Base-by-base conservation (phyloP, 2,113 vertebrate genomes). In the Cricetomys ansorgei region DNA sequence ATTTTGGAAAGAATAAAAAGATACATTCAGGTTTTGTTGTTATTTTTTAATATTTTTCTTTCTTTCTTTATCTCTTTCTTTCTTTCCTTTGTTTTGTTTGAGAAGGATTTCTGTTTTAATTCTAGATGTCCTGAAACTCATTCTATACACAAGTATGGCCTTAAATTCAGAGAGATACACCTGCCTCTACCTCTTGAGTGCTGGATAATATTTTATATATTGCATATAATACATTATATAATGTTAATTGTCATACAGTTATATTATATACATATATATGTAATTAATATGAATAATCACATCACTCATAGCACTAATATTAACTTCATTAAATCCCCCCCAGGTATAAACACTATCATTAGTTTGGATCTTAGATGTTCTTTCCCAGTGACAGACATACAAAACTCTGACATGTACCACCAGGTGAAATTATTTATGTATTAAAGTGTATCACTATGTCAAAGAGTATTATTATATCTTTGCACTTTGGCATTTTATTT, bases 401-500 rank as follows among this genome's bases (percentile, higher is more conserved):
- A 85, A 64, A 88, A 11, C 8, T 16, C 11, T 95, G 43, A 48
- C 19, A 75, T 93, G 37, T 81, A 4, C 16, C 40, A 10, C 79
- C n/a, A 57, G 64, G 50, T 5, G 0, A 7, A 94, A 79, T 25
- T 50, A 92, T 73, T 94, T 75, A 75, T 57, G 6, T 81, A 57
- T 75, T 79, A 94, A 90, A 87, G 21, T 88, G 43, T 19, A 45
- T 27, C 57, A 59, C 45, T 6, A n/a, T 25, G 70, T 64, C 80
- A 67, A 75, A 83, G 45, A 90, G 65, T 62, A 69, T 1, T 65
- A 48, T 67, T 7, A 37, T 88, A 76, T 11, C 4, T 31, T 34
- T 12, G 11, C 37, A 9, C 34, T 94, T 94, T 96, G 31, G 53
- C 27, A n/a, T 59, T 91, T 81, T 85, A 94, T 69, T 57, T 85